phyloP scores from a whole-genome alignment of 2,888 invertebrate species.

The Asteroscopus sphinx region DNA sequence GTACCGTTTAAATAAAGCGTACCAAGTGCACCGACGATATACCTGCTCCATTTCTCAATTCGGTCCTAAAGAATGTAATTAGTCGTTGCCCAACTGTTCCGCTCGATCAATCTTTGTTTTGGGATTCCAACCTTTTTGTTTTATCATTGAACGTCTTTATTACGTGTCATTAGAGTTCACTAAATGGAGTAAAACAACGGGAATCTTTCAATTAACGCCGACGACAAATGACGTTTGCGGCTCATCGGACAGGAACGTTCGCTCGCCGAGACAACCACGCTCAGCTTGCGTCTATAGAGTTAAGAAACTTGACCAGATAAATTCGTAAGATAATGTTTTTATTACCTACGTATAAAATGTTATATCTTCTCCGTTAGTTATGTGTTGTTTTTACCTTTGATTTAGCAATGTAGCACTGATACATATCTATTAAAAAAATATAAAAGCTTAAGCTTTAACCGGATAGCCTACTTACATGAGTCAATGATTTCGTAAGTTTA shows the following conservation, averaged over 20 bases:
- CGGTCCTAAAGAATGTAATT: constrained; percentile 53
- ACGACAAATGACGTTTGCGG: constrained; percentile 70
- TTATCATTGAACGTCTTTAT: constrained; percentile 62
- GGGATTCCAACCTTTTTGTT: constrained; percentile 57
- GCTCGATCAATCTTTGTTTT: constrained; percentile 55
- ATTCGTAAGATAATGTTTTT: constrained; percentile 34
- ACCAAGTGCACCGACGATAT: constrained; percentile 25
- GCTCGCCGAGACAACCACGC: constrained; percentile 23
- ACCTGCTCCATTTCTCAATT: constrained; percentile 50
- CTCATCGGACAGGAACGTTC: constrained; percentile 64
- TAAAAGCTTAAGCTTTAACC: constrained; percentile 26
- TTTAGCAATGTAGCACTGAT: constrained; percentile 37
- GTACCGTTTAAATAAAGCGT: constrained; percentile 31
- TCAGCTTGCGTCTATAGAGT: constrained; percentile 41
- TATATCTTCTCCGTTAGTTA: constrained; percentile 10
- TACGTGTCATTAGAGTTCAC: constrained; percentile 57
- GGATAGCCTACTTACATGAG: constrained; percentile 21
- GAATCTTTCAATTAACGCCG: constrained; percentile 69
- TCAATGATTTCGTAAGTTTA: constrained; percentile 24
- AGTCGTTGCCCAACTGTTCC: constrained; percentile 46
- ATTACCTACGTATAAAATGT: constrained; percentile 12
- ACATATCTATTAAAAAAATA: constrained; percentile 25
- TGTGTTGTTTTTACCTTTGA: constrained; percentile 21
- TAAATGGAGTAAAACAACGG: constrained; percentile 56
- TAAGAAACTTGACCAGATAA: constrained; percentile 43